These are phyloP conservation scores for Nephila pilipes DNA, from an alignment of 1,140 invertebrate species.

Conservation along the genomic window DNA sequence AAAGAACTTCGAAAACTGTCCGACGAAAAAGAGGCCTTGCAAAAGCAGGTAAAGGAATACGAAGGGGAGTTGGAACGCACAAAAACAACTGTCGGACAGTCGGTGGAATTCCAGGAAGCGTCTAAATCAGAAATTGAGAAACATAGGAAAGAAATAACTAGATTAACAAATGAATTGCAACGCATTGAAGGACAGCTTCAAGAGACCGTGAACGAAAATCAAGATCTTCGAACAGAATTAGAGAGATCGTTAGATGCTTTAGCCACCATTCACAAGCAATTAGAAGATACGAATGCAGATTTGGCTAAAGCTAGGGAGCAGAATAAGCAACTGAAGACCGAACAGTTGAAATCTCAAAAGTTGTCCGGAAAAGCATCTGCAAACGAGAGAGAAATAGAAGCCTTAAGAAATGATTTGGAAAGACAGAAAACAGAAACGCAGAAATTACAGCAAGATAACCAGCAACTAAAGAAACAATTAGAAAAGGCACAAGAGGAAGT, in stretches of 20 bases:
- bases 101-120: slow-evolving; percentile 55
- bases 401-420: slow-evolving; percentile 90
- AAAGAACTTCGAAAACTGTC: slow-evolving; percentile 83
- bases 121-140: slow-evolving; percentile 52
- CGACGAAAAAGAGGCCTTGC: slow-evolving; percentile 78
- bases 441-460: slow-evolving; percentile 77
- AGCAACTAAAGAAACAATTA: slow-evolving; percentile 87
- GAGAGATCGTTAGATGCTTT: slow-evolving; percentile 79
- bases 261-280: slow-evolving; percentile 77
- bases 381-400: slow-evolving; percentile 87
- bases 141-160: slow-evolving; percentile 71
- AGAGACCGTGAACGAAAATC: slow-evolving; percentile 81
- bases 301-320: slow-evolving; percentile 72
- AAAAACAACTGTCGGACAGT: slow-evolving; percentile 59
- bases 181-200: slow-evolving; percentile 88
- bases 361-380: slow-evolving; percentile 80
- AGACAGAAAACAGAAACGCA: slow-evolving; percentile 69
- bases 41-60: slow-evolving; percentile 78
- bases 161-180: slow-evolving; percentile 86
- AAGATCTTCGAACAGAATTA: slow-evolving; percentile 79
- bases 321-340: slow-evolving; percentile 77
- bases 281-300: slow-evolving; percentile 78
- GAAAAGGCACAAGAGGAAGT: slow-evolving; percentile 89
- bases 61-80: slow-evolving; percentile 76
- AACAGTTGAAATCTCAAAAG: slow-evolving; percentile 71